Evolutionary conservation across 2,888 invertebrate genomes (phyloP).

Genomic region (Torymus aiolomorphi): DNA sequence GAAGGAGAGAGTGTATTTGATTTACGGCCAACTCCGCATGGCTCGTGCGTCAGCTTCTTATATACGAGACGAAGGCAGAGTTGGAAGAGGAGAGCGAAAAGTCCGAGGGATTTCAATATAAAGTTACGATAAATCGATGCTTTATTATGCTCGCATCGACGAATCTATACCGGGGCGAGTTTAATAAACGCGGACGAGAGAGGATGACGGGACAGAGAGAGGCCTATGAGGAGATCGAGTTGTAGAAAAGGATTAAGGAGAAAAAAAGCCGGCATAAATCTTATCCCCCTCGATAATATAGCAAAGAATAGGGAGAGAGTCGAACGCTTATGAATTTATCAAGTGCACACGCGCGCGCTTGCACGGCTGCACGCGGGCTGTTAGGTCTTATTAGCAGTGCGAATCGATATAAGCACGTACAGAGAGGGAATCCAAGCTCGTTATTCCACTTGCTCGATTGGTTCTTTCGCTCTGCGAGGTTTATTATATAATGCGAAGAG

Average conservation of each 20-base stretch:
- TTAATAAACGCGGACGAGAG: conserved; percentile 39
- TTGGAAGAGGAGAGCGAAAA: conserved; percentile 6
- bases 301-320: neutral
- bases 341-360: conserved; percentile 18
- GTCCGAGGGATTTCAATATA: conserved; percentile 52
- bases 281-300: conserved; percentile 36
- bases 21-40: conserved; percentile 35
- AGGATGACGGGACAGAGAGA: neutral
- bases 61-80: neutral
- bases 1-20: conserved; percentile 36
- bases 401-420: conserved; percentile 41
- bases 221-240: conserved; percentile 21
- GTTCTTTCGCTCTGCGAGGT: neutral
- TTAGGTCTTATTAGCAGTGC: conserved; percentile 32
- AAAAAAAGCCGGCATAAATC: conserved; percentile 43
- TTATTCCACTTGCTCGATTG: conserved; percentile 7
- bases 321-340: conserved; percentile 44
- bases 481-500: too few relatives aligned
- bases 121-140: conserved; percentile 55
- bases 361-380: conserved; percentile 4
- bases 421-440: neutral
- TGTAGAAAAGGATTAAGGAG: conserved; percentile 42
- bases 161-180: conserved; percentile 41
- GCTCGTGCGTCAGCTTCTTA: neutral
- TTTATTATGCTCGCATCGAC: conserved; percentile 51